These are phyloP conservation scores for Euplagia quadripunctaria DNA, from an alignment of 2,888 invertebrate species.

Conservation along the genomic window DNA sequence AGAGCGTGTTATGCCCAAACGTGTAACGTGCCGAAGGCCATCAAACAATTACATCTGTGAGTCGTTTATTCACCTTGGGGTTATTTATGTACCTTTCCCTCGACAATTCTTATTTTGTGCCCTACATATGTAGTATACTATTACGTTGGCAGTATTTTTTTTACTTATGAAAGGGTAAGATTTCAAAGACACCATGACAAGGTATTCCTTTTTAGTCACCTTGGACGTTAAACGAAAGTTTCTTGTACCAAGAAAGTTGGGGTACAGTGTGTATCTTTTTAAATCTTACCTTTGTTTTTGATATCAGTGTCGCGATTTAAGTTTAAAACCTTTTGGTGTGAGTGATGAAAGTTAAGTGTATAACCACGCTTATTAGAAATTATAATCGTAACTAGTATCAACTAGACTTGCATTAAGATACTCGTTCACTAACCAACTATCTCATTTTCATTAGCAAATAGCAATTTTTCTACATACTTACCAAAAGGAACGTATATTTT, in stretches of 20 bases:
- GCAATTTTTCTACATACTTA: not conserved
- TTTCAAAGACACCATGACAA: slow-evolving; percentile 8
- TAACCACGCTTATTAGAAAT: not conserved
- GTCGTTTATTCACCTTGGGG: slow-evolving; percentile 4
- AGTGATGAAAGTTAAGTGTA: not conserved
- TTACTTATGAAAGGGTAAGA: not conserved
- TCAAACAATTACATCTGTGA: slow-evolving; percentile 6
- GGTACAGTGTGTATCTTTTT: slow-evolving; percentile 3
- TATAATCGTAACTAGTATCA: not conserved
- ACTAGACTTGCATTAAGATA: not conserved
- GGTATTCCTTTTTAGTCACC: slow-evolving; percentile 3
- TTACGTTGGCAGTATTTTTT: not conserved
- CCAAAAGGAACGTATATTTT: too few species aligned
- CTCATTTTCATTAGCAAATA: not conserved
- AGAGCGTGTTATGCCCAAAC: slow-evolving; percentile 1
- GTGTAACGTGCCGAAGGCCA: not conserved
- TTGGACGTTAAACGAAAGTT: slow-evolving; percentile 2
- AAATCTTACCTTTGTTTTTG: not conserved
- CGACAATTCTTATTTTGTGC: not conserved
- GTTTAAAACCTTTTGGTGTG: not conserved
- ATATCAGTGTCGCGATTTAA: not conserved
- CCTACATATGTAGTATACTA: not conserved
- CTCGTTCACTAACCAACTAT: not conserved
- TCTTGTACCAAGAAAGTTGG: slow-evolving; percentile 12
- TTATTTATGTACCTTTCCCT: not conserved